These are phyloP conservation scores for Megalopta genalis DNA, from an alignment of 1,140 invertebrate species.

Conservation along the genomic window DNA sequence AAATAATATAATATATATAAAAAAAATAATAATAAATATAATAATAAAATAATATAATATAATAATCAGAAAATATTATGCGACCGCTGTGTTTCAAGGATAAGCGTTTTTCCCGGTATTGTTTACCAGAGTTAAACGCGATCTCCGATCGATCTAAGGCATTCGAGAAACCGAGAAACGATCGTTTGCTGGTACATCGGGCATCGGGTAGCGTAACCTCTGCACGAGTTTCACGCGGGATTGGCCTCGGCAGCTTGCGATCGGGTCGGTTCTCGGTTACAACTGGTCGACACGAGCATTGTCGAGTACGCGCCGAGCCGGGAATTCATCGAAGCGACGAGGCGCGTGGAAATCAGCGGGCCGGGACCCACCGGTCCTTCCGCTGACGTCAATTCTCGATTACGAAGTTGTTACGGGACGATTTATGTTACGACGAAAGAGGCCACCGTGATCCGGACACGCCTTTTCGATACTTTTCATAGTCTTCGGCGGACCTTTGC, in stretches of 20 bases:
- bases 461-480: not conserved
- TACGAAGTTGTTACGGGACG: slow-evolving; percentile 15
- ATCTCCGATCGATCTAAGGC: not conserved
- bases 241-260: no score
- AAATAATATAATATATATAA: no score
- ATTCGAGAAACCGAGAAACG: not conserved
- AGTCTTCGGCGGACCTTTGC: not conserved
- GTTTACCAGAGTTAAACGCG: no score
- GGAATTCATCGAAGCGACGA: slow-evolving; percentile 17
- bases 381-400: slow-evolving; percentile 30
- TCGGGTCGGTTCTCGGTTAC: slow-evolving; percentile 19
- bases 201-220: not conserved
- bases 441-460: not conserved
- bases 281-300: slow-evolving; percentile 19
- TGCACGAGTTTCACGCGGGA: not conserved
- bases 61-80: no score
- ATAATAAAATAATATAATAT: no score
- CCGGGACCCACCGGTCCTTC: not conserved
- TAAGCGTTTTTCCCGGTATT: no score
- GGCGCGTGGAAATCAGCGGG: not conserved
- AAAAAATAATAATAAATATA: no score
- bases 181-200: no score
- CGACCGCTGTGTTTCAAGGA: no score
- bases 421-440: slow-evolving; percentile 15
- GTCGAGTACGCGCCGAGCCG: not conserved